Percentiles rank a stretch among this genome's conserved stretches.
These are phyloP conservation scores for Oxytorus armatus DNA, from an alignment of 2,888 invertebrate genomes.

Conservation along the genomic window DNA sequence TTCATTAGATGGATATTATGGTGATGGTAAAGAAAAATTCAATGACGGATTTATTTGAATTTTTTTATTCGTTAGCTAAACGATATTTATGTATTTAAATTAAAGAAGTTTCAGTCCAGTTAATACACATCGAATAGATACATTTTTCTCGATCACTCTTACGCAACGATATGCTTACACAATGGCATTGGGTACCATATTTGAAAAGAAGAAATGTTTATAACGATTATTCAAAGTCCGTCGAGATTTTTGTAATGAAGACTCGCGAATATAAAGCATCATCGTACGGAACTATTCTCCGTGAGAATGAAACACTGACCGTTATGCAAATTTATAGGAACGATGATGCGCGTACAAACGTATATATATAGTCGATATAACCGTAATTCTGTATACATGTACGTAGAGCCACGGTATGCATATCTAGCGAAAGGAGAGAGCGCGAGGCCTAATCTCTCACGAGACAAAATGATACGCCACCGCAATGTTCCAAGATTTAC, in stretches of 20 bases:
- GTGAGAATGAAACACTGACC: slow-evolving; percentile 69
- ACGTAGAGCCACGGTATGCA: slow-evolving; percentile 15
- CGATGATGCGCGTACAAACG: slow-evolving; percentile 64
- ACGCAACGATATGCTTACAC: too few relatives aligned
- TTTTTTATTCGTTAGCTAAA: too few relatives aligned
- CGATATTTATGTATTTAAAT: too few relatives aligned
- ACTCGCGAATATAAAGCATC: slow-evolving; percentile 29
- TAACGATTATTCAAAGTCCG: slow-evolving; percentile 18
- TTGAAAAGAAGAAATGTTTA: too few relatives aligned
- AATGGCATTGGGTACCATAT: too few relatives aligned
- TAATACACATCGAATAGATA: too few relatives aligned
- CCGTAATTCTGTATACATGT: slow-evolving; percentile 1
- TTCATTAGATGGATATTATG: too few relatives aligned
- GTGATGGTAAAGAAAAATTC: too few relatives aligned
- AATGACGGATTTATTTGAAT: too few relatives aligned
- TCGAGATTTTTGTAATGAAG: slow-evolving; percentile 18
- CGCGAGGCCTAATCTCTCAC: slow-evolving; percentile 76
- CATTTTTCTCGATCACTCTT: too few relatives aligned
- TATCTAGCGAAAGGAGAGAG: slow-evolving; percentile 51
- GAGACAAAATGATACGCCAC: slow-evolving; percentile 78
- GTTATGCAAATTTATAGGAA: slow-evolving; percentile 78
- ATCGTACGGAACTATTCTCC: slow-evolving; percentile 38
- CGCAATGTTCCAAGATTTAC: slow-evolving; percentile 74
- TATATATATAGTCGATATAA: slow-evolving; percentile 25
- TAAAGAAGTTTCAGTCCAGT: too few relatives aligned